Evolutionary conservation across 2,797 vertebrate genomes (phyloP).

Genomic region (Cichlasoma orientale): DNA sequence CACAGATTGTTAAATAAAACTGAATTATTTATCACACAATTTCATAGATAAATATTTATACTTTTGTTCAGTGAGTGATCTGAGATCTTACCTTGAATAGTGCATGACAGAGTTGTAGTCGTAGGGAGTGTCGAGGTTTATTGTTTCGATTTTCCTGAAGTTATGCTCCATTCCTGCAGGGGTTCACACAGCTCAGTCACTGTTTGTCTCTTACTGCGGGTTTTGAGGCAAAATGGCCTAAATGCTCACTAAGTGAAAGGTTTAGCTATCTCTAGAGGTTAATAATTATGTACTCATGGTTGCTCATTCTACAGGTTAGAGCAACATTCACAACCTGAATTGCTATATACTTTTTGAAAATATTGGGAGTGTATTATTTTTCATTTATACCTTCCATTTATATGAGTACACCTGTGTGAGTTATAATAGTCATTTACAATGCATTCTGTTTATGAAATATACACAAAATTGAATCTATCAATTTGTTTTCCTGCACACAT

Average conservation of each 20-base stretch:
- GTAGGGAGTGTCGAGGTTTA: constrained; percentile 75
- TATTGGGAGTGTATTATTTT: no score
- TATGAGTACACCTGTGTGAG: neutral
- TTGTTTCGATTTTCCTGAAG: constrained; percentile 61
- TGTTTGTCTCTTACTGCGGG: neutral
- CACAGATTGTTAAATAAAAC: neutral
- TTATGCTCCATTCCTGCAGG: constrained; percentile 62
- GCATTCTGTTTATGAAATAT: no score
- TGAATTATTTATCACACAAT: neutral
- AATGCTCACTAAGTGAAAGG: neutral
- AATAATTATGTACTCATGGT: no score
- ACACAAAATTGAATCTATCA: no score
- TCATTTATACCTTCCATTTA: neutral
- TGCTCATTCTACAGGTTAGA: no score
- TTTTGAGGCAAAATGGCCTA: neutral
- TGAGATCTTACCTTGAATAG: constrained; percentile 65
- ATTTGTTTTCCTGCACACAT: no score
- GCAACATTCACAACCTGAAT: no score
- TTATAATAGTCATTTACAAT: no score
- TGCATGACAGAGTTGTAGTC: constrained; percentile 82
- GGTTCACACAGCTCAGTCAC: neutral
- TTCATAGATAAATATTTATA: neutral
- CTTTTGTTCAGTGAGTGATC: neutral
- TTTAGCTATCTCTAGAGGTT: no score
- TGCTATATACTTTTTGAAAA: no score